A percentile compares a stretch with the other conserved stretches of the same genome.
Conservation (phyloP, 2,888 invertebrate species). For the Drosophila antonietae region DNA sequence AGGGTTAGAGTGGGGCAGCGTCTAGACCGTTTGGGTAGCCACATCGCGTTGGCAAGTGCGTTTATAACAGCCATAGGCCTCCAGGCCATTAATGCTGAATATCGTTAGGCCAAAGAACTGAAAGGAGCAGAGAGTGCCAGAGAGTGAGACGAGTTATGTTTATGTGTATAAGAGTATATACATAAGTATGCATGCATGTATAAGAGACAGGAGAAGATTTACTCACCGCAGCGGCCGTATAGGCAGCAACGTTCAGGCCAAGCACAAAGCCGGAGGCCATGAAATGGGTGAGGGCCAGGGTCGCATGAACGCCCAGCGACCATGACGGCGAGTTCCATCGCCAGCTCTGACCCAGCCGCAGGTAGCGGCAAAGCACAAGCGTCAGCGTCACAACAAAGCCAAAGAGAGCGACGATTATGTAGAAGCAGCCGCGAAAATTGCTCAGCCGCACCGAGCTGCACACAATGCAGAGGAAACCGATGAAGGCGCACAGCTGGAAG, state of each 20-base stretch:
- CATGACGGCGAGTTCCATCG: slow-evolving; percentile 55
- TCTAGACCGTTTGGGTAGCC: slow-evolving; percentile 62
- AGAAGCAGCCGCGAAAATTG: slow-evolving; percentile 77
- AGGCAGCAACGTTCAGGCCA: slow-evolving; percentile 52
- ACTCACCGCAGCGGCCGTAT: slow-evolving; percentile 70
- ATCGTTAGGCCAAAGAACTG: slow-evolving; percentile 65
- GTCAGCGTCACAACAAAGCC: slow-evolving; percentile 54
- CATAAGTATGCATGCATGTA: not conserved
- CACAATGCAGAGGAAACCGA: slow-evolving; percentile 75
- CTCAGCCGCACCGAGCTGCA: slow-evolving; percentile 71
- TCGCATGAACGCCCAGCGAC: slow-evolving; percentile 56
- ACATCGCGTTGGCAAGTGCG: slow-evolving; percentile 67
- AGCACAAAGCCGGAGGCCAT: slow-evolving; percentile 66
- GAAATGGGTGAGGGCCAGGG: slow-evolving; percentile 59
- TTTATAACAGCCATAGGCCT: slow-evolving; percentile 58
- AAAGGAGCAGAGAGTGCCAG: not conserved
- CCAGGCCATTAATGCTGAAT: slow-evolving; percentile 64
- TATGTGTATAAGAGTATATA: not conserved
- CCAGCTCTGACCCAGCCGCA: slow-evolving; percentile 67
- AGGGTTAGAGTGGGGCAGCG: not conserved
- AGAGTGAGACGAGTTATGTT: not conserved
- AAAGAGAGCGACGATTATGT: slow-evolving; percentile 56
- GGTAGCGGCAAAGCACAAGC: slow-evolving; percentile 61
- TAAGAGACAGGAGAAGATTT: not conserved
- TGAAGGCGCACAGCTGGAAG: slow-evolving; percentile 57